Conservation (phyloP, 1,140 invertebrate species). For the Arctopsyche grandis region DNA sequence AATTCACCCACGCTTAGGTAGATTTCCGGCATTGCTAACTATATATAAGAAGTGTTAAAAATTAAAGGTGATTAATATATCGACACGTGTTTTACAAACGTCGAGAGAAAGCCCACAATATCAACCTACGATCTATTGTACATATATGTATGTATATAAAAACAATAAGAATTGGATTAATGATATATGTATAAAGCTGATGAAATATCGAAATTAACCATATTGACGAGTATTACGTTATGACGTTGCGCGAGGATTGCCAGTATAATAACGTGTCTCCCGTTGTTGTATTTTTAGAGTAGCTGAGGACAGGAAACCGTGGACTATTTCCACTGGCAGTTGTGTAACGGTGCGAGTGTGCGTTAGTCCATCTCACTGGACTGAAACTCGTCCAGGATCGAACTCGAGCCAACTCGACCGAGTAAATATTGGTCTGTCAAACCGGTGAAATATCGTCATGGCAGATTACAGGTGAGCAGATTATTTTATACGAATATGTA, state of each 20-base stretch:
- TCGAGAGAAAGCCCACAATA: too few species aligned
- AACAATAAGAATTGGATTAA: background rate
- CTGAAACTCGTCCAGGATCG: background rate
- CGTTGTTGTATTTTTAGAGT: constrained; percentile 26
- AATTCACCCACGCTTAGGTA: background rate
- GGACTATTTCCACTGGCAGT: constrained; percentile 17
- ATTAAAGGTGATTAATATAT: too few species aligned
- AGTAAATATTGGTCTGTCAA: constrained; percentile 26
- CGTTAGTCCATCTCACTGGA: constrained; percentile 1
- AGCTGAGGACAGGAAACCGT: constrained; percentile 35
- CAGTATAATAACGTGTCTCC: constrained; percentile 13
- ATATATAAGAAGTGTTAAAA: too few species aligned
- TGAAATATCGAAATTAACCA: too few species aligned
- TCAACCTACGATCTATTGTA: background rate
- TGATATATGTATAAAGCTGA: too few species aligned
- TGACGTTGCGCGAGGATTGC: too few species aligned
- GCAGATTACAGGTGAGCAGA: constrained; percentile 37
- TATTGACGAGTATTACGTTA: too few species aligned
- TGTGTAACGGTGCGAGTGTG: constrained; percentile 19
- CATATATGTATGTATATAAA: background rate
- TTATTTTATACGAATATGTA: background rate
- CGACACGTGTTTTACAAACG: too few species aligned
- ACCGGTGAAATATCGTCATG: constrained; percentile 19
- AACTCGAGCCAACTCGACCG: constrained; percentile 26
- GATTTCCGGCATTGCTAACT: too few species aligned